A percentile compares a stretch with the other conserved stretches of the same genome.
phyloP scores from a whole-genome alignment of 1,140 invertebrate genomes.

The Varroa destructor region DNA sequence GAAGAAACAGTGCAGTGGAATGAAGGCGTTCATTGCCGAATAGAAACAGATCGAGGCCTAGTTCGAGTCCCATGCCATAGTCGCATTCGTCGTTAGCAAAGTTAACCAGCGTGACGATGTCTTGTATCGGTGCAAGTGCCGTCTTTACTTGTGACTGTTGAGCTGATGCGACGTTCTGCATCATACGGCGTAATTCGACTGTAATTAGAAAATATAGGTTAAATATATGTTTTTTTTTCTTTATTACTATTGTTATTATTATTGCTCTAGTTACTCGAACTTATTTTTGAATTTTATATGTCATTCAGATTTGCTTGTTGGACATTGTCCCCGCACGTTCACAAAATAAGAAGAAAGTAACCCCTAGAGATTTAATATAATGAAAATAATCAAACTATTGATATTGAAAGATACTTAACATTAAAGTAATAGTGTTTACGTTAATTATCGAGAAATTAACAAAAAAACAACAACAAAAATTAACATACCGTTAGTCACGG shows the following conservation, averaged over 20 bases:
- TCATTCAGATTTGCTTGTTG: not conserved
- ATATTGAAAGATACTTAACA: too few relatives aligned
- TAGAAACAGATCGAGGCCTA: conserved; percentile 69
- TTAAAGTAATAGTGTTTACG: too few relatives aligned
- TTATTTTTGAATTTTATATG: too few relatives aligned
- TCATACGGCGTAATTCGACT: conserved; percentile 57
- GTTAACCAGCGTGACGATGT: conserved; percentile 60
- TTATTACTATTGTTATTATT: too few relatives aligned
- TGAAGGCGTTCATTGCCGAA: conserved; percentile 57
- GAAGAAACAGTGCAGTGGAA: conserved; percentile 48
- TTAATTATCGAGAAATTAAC: too few relatives aligned
- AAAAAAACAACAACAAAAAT: too few relatives aligned
- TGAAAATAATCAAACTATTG: not conserved
- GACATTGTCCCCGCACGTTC: not conserved
- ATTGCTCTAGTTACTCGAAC: too few relatives aligned
- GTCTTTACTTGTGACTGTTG: conserved; percentile 48
- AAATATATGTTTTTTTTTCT: conserved; percentile 4
- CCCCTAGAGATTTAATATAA: not conserved
- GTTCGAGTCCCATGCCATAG: conserved; percentile 75
- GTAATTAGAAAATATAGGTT: conserved; percentile 38
- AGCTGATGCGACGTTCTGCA: conserved; percentile 52
- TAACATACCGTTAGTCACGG: conserved; percentile 55
- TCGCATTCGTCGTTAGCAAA: conserved; percentile 87
- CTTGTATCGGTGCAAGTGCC: conserved; percentile 53
- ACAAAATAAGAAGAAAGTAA: too few relatives aligned